Base-by-base conservation (phyloP, 2,113 vertebrate species). In the Cephalopterus ornatus region DNA sequence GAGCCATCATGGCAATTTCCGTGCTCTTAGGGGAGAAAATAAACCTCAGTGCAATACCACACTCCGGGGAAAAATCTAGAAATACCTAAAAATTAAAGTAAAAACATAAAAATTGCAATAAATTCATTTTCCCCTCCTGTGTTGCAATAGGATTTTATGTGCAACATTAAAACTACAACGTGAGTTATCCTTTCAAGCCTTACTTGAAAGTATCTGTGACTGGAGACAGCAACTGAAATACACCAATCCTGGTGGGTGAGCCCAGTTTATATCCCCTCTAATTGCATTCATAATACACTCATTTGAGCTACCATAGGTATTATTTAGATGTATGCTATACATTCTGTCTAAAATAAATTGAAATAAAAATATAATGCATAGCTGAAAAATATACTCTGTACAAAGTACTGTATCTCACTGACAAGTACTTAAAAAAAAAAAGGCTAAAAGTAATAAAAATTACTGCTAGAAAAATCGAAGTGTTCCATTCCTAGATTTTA, bases 401-500 rank as follows among this genome's bases (percentile, higher is more conserved):
- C 52, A 73, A 92, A 92, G 92, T 42, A 78, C 87, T 96, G 92
- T 84, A 77, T 96, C 88, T 97, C 80, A 27, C 88, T 95, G 94
- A 95, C 93, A 97, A 96, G 96, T 97, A 89, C 89, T 97, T 97
- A 55, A 95, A 97, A 97, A 37, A 95, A 95, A 95, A 96, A 93
- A 58, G 78, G 93, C 94, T 56, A 97, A 97, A 97, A 97, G 93
- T 92, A 95, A 97, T 97, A 97, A 98, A 98, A 98, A 98, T 96
- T 97, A 97, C 94, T 97, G 91, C 92, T 97, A 95, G 92, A 95
- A 96, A 98, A 97, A 97, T 97, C 95, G 73, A 98, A 97, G 83
- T 97, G 95, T 97, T 96, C 91, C 94, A 95, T 97, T 92, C 93
- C 92, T 95, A 92, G 97, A 80, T 97, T 97, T 96, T 97, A 97